phyloP scores from a whole-genome alignment of 30 jellyfish, hydroid and myxozoan species.

The Cassiopea andromeda region DNA sequence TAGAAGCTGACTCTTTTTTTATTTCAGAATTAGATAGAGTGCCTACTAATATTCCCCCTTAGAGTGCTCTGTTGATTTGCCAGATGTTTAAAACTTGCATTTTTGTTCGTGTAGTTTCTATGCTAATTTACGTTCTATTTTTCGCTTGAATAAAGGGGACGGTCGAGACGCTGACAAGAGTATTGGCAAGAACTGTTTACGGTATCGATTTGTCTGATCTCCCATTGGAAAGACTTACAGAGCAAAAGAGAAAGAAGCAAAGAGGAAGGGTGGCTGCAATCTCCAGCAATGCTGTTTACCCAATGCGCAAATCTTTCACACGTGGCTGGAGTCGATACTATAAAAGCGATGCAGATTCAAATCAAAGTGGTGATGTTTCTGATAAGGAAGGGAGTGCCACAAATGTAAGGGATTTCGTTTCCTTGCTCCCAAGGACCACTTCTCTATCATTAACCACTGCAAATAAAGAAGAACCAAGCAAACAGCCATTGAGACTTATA shows the following conservation, averaged over 20 bases:
- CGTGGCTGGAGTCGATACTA: conserved; percentile 87
- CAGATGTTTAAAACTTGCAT: neutral
- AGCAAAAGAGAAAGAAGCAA: conserved; percentile 78
- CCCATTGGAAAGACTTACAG: conserved; percentile 89
- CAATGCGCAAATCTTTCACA: conserved; percentile 69
- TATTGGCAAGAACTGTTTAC: conserved; percentile 85
- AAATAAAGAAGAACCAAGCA: conserved; percentile 26
- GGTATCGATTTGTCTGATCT: conserved; percentile 86
- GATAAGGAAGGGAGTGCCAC: conserved; percentile 37
- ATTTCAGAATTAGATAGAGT: too few relatives aligned
- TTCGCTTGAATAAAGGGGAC: conserved; percentile 68
- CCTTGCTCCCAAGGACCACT: conserved; percentile 71
- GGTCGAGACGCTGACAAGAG: conserved; percentile 91
- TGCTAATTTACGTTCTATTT: neutral
- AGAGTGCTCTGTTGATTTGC: too few relatives aligned
- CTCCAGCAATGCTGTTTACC: conserved; percentile 15
- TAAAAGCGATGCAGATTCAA: conserved; percentile 47
- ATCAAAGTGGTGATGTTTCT: conserved; percentile 14
- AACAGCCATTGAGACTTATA: conserved; percentile 1
- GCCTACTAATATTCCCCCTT: too few relatives aligned
- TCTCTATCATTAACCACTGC: conserved; percentile 55
- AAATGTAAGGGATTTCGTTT: conserved; percentile 40
- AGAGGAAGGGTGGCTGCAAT: conserved; percentile 81
- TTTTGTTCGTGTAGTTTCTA: neutral
- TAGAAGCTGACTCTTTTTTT: too few relatives aligned